Percentiles rank a stretch among this genome's conserved stretches.
Evolutionary conservation across 1,140 invertebrate species (phyloP).

Genomic region (Drosophila sp.): DNA sequence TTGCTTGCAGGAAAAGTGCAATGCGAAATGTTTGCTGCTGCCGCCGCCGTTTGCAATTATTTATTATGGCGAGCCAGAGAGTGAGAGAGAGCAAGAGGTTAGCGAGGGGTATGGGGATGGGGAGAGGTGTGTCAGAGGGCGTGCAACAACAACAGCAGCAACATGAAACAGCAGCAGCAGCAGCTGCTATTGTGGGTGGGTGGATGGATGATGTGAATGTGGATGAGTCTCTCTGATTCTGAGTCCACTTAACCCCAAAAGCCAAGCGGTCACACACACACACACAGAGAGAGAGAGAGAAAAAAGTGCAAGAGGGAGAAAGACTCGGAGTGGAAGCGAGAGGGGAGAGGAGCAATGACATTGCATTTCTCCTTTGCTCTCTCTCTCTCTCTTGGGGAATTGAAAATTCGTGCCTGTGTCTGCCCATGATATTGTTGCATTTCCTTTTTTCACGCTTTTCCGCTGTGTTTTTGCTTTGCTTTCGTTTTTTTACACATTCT

Average conservation of each 20-base stretch:
- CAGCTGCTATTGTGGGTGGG: conserved; percentile 55
- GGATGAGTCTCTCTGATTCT: conserved; percentile 39
- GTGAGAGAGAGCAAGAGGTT: conserved; percentile 15
- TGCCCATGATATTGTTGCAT: conserved; percentile 17
- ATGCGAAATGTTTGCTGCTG: conserved; percentile 69
- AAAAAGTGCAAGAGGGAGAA: neutral
- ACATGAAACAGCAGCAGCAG: conserved; percentile 16
- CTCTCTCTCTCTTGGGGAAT: conserved; percentile 5
- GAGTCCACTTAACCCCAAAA: conserved; percentile 70
- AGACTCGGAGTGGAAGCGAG: conserved; percentile 36
- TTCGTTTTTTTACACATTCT: conserved; percentile 19
- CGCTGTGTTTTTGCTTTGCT: conserved; percentile 35
- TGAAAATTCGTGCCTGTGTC: conserved; percentile 22
- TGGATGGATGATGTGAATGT: conserved; percentile 31
- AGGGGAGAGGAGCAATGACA: conserved; percentile 31
- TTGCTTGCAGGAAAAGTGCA: conserved; percentile 75
- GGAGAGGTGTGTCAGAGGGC: conserved; percentile 14
- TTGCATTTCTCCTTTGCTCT: conserved; percentile 24
- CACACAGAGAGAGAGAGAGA: neutral
- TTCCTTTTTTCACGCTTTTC: conserved; percentile 4
- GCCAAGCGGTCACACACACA: conserved; percentile 36
- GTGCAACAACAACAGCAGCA: conserved; percentile 21
- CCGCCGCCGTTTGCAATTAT: conserved; percentile 67
- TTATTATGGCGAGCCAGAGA: conserved; percentile 65
- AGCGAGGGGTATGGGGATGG: neutral